These are phyloP conservation scores for Brachyrhaphis roseni DNA, from an alignment of 2,797 vertebrate species.

Conservation along the genomic window DNA sequence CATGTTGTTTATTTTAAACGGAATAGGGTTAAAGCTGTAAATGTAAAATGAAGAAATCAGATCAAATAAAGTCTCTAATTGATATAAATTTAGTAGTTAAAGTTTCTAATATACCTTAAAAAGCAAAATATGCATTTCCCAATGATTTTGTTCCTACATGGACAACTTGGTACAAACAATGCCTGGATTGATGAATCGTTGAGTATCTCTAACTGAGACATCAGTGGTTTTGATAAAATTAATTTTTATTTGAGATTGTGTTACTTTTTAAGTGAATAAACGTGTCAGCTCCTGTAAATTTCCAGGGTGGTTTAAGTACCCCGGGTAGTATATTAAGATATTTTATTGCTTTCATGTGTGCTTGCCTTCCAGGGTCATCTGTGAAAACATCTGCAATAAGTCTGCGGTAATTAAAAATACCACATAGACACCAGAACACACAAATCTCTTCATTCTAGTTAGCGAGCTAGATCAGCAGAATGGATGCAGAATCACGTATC, in stretches of 20 bases:
- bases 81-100: background rate
- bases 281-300: background rate
- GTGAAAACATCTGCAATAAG: conserved; percentile 63
- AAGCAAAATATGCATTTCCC: background rate
- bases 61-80: background rate
- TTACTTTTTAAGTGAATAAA: background rate
- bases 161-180: background rate
- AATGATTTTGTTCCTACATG: background rate
- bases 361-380: conserved; percentile 31
- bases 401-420: conserved; percentile 48
- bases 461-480: conserved; percentile 45
- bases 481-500: conserved; percentile 51
- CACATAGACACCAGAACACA: conserved; percentile 24
- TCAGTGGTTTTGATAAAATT: background rate
- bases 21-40: background rate
- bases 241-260: background rate
- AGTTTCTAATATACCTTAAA: background rate
- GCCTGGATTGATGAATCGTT: background rate
- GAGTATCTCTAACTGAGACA: background rate
- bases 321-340: conserved; percentile 23
- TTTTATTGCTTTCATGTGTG: conserved; percentile 24
- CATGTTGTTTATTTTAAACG: background rate
- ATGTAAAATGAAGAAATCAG: background rate
- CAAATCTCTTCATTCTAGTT: conserved; percentile 35
- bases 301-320: background rate